Base-by-base conservation (phyloP, 2,797 vertebrate species). In the Molossus molossus region DNA sequence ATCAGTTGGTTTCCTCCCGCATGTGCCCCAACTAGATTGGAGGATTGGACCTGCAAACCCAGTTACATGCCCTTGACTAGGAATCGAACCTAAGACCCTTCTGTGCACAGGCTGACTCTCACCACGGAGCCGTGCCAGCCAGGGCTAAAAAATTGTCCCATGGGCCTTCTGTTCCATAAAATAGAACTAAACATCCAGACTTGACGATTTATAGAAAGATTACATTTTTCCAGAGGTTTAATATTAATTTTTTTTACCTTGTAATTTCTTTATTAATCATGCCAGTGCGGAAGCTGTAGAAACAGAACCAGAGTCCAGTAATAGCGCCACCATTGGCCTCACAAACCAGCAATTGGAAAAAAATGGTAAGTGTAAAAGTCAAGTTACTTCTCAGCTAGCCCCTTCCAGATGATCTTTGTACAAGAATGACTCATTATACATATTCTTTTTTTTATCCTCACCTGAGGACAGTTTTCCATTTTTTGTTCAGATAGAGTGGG, bases 321-420 rank as follows among this genome's bases (percentile, higher is more conserved):
- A 94, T 45, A 50, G 87, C 48, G 57, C 79, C 18, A 92, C 97
- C 57, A 92, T 97, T 80, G 70, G 67, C n/a, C 87, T 80, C n/a
- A 8, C 75, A 37, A 60, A 67, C 62, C 92, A 94, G 53, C 86
- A 84, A 8, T 12, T 85, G 62, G 77, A 53, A 93, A 91, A 95
- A 95, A 57, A 45, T 25, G 80, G 97, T 98, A 69, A 95, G 97
- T 96, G 12, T 86, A 40, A 88, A 70, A 73, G 64, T 94, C 57
- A 58, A 65, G 62, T 75, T 82, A 13, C 20, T 94, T 96, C 40
- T 94, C 11, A 45, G 64, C 62, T 69, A 3, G 29, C 67, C 80
- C 8, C 92, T 95, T 91, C 40, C 27, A 77, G 29, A 77, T 20
- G 77, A 10, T 77, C 55, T 76, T 86, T 92, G 23, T 91, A 60